These are phyloP conservation scores for Dendroctonus ponderosae DNA, from an alignment of 1,140 invertebrate species.

Conservation along the genomic window DNA sequence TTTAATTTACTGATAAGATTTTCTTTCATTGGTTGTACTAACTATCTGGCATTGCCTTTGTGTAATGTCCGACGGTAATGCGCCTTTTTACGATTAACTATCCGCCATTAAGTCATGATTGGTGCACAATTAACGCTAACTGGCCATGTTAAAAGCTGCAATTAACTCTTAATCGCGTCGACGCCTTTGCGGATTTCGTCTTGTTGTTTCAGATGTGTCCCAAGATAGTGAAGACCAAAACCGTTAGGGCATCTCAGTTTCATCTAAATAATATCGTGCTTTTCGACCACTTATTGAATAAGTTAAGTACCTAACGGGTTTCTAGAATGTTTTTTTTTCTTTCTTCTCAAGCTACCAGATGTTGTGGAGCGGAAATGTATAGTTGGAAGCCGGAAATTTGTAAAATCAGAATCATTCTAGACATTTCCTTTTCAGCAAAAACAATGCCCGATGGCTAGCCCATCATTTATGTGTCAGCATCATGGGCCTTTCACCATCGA, in stretches of 20 bases:
- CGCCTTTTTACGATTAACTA: slow-evolving; percentile 15
- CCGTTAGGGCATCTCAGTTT: slow-evolving; percentile 13
- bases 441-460: slow-evolving; percentile 7
- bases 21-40: too few relatives aligned
- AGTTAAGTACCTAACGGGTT: too few relatives aligned
- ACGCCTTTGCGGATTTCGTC: slow-evolving; percentile 19
- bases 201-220: slow-evolving; percentile 19
- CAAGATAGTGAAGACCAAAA: slow-evolving; percentile 3
- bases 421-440: slow-evolving; percentile 10
- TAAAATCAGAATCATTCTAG: neutral
- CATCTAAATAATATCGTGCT: slow-evolving; percentile 8
- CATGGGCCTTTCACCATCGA: slow-evolving; percentile 5
- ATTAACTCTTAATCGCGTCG: slow-evolving; percentile 23
- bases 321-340: too few relatives aligned
- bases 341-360: too few relatives aligned
- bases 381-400: neutral
- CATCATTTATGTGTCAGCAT: slow-evolving; percentile 7
- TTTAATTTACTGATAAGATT: too few relatives aligned
- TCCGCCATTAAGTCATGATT: slow-evolving; percentile 22
- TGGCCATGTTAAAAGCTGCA: slow-evolving; percentile 24
- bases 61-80: slow-evolving; percentile 17
- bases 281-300: too few relatives aligned
- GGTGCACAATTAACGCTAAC: slow-evolving; percentile 26
- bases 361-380: too few relatives aligned
- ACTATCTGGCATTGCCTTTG: neutral